Evolutionary conservation across 2,888 invertebrate genomes (phyloP).

Genomic region (Crossocerus cetratus): DNA sequence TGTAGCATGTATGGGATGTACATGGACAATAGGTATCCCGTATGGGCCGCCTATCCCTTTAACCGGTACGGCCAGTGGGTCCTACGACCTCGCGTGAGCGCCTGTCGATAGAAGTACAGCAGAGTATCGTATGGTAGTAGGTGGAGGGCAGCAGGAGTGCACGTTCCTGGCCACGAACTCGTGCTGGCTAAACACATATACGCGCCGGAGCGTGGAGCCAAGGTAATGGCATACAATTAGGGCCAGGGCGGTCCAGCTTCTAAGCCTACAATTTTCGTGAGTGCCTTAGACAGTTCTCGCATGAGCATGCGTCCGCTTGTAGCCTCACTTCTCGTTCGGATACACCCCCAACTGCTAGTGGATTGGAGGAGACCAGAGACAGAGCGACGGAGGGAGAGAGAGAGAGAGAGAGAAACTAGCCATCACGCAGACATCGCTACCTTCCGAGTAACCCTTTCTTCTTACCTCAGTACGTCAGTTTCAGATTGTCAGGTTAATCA

Average conservation of each 20-base stretch:
- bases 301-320: conserved; percentile 14
- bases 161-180: conserved; percentile 6
- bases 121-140: background rate
- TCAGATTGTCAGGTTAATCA: conserved; percentile 51
- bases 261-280: conserved; percentile 60
- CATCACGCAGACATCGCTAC: background rate
- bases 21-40: conserved; percentile 51
- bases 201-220: conserved; percentile 17
- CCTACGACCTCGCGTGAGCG: conserved; percentile 24
- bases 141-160: conserved; percentile 15
- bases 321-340: conserved; percentile 7
- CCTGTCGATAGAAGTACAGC: conserved; percentile 3
- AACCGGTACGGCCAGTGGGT: too few relatives aligned
- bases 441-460: conserved; percentile 29
- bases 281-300: conserved; percentile 47
- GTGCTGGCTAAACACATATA: conserved; percentile 12
- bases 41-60: background rate
- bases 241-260: conserved; percentile 47
- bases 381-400: background rate
- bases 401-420: too few relatives aligned
- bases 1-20: too few relatives aligned
- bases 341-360: too few relatives aligned
- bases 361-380: background rate
- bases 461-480: conserved; percentile 29
- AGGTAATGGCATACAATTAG: conserved; percentile 62